Base-by-base conservation (phyloP, 2,113 vertebrate genomes). In the Neodontobutis hainanensis region DNA sequence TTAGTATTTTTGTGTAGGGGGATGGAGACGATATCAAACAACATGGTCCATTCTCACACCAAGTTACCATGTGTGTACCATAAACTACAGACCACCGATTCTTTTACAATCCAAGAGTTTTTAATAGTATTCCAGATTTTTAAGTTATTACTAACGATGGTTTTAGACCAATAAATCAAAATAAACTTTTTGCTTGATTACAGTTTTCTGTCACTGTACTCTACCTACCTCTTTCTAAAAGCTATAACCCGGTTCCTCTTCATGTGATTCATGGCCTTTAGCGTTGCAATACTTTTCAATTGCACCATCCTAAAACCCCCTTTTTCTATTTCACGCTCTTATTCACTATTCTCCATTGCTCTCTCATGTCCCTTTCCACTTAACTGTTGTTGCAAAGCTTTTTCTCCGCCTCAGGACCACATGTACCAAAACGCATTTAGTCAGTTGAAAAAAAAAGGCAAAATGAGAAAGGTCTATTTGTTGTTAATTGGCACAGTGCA, bases 401-500 rank as follows among this genome's bases (percentile, higher is more conserved):
- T 4, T 51, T 65, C 6, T 32, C 6, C n/a, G 16, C 68, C 14
- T 34, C 62, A 43, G 65, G 61, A 65, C 59, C 61, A 66, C 61
- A 43, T 2, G 15, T 45, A 50, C 40, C n/a, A 15, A 51, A 68
- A 64, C 2, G 12, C 43, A 65, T 81, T 81, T 53, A 75, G 76
- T 59, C 63, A 32, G 52, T 36, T 8, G 7, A 58, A 15, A 16
- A 40, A 47, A 60, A 66, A 55, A 61, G 65, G 67, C 62, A 48
- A 72, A 85, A 81, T 14, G 49, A 76, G 73, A 51, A 68, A 70
- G 65, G 68, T 49, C 66, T 59, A 50, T 83, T 85, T 75, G 75
- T 66, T 6, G 48, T 86, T 89, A 87, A 88, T 90, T 87, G 87
- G 81, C 74, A 52, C 3, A 1, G 78, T 49, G 78, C 78, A 81